A percentile compares a stretch with the other conserved stretches of the same genome.
These are phyloP conservation scores for Erythrocercus mccallii DNA, from an alignment of 2,113 vertebrate genomes.

Conservation along the genomic window DNA sequence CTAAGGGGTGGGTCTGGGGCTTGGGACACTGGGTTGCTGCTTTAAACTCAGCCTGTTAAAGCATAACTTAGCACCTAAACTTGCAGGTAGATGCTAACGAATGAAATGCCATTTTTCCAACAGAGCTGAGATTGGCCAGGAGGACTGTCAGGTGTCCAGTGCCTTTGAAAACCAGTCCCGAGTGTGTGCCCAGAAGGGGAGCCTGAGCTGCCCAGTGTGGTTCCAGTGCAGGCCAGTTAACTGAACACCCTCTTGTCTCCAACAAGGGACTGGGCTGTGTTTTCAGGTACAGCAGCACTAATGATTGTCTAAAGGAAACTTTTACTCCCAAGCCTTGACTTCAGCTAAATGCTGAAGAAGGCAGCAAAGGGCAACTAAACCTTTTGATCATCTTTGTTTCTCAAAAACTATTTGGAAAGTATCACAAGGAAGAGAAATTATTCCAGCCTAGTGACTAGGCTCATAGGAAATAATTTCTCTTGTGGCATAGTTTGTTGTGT, in stretches of 20 bases:
- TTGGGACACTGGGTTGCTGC: fast-evolving
- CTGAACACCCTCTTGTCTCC: not conserved
- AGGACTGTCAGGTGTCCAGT: not conserved
- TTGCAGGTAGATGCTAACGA: not conserved
- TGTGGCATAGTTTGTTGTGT: not conserved
- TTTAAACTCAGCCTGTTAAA: not conserved
- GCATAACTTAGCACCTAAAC: not conserved
- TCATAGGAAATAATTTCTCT: not conserved
- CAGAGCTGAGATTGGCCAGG: not conserved
- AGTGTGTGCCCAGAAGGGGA: not conserved
- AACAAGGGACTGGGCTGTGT: not conserved
- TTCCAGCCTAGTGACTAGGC: not conserved
- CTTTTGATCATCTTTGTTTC: not conserved
- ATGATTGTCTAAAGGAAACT: not conserved
- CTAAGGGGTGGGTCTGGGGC: not conserved
- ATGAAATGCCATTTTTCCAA: not conserved
- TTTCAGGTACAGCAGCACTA: not conserved
- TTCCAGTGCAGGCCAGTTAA: not conserved
- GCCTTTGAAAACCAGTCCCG: not conserved
- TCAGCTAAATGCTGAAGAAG: not conserved
- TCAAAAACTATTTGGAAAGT: not conserved
- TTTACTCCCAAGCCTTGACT: not conserved
- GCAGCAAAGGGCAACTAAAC: not conserved
- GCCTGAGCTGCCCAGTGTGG: not conserved
- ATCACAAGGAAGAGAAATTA: not conserved